Percentiles rank a stretch among this genome's conserved stretches.
Evolutionary conservation across 2,113 vertebrate genomes (phyloP).

Genomic region (Hucho hucho): DNA sequence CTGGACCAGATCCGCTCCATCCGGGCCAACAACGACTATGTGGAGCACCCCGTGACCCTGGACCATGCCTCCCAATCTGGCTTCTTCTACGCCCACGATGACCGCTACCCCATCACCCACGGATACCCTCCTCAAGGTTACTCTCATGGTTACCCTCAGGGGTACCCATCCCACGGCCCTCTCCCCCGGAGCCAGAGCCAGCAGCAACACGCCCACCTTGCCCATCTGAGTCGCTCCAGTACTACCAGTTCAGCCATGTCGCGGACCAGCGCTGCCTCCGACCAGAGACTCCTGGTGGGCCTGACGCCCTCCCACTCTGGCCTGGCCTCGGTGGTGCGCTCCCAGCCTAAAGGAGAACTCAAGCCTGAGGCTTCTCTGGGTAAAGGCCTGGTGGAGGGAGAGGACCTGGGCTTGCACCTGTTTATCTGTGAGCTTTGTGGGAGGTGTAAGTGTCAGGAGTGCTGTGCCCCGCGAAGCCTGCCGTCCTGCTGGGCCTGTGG

Average conservation of each 20-base stretch:
- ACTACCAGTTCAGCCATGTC: conserved; percentile 95
- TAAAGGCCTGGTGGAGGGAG: conserved; percentile 73
- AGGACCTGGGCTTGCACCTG: conserved; percentile 73
- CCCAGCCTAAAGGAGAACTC: conserved; percentile 82
- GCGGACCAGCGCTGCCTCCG: conserved; percentile 88
- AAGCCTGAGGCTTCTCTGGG: conserved; percentile 77
- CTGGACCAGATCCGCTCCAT: conserved; percentile 93
- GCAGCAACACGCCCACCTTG: conserved; percentile 78
- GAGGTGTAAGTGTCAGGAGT: conserved; percentile 89
- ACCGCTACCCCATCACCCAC: conserved; percentile 56
- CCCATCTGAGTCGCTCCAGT: conserved; percentile 91
- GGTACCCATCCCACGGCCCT: conserved; percentile 43
- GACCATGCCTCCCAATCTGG: conserved; percentile 75
- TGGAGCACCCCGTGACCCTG: conserved; percentile 84
- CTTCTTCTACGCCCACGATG: conserved; percentile 77
- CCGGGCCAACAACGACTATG: conserved; percentile 94
- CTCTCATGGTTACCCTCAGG: conserved; percentile 59
- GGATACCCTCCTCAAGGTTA: conserved; percentile 68
- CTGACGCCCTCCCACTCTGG: conserved; percentile 86
- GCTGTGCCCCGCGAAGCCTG: conserved; percentile 83
- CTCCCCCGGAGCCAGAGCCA: conserved; percentile 87
- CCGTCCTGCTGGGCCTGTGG: conserved; percentile 95
- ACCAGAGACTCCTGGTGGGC: conserved; percentile 89
- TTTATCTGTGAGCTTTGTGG: conserved; percentile 93
- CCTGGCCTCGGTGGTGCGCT: conserved; percentile 76